Percentiles rank a stretch among this genome's conserved stretches.
These are phyloP conservation scores for Kuschelorhynchus macadamiae DNA, from an alignment of 2,888 invertebrate species.

Conservation along the genomic window DNA sequence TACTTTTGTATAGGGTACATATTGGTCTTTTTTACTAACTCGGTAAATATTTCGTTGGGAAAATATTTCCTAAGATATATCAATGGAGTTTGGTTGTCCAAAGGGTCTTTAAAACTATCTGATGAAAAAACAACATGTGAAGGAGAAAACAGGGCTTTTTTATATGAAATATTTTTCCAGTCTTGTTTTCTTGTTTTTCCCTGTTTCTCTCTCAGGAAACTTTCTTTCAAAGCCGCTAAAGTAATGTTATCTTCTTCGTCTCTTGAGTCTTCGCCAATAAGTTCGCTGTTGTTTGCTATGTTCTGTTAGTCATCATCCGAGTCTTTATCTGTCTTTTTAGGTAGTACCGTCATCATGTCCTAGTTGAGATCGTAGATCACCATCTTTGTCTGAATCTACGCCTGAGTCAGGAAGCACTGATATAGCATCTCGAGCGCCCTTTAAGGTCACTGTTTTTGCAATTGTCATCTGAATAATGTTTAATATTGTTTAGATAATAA, in stretches of 20 bases:
- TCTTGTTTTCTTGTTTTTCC: conserved; percentile 19
- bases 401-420: no score
- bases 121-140: no score
- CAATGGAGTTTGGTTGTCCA: conserved; percentile 25
- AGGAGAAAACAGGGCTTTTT: no score
- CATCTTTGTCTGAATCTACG: no score
- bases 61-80: conserved; percentile 46
- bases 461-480: no score
- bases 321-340: no score
- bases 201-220: conserved; percentile 5
- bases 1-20: conserved; percentile 41
- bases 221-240: conserved; percentile 11
- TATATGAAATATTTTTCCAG: not conserved
- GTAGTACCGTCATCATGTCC: no score
- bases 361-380: no score
- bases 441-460: no score
- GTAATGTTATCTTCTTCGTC: conserved; percentile 30
- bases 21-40: conserved; percentile 43
- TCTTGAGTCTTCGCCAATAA: not conserved
- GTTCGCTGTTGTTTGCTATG: not conserved
- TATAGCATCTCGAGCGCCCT: no score
- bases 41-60: conserved; percentile 31
- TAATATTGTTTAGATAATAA: no score
- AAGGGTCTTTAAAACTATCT: no score
- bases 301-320: not conserved